Conservation (phyloP, 2,113 vertebrate genomes). For the Perca schrenkii region DNA sequence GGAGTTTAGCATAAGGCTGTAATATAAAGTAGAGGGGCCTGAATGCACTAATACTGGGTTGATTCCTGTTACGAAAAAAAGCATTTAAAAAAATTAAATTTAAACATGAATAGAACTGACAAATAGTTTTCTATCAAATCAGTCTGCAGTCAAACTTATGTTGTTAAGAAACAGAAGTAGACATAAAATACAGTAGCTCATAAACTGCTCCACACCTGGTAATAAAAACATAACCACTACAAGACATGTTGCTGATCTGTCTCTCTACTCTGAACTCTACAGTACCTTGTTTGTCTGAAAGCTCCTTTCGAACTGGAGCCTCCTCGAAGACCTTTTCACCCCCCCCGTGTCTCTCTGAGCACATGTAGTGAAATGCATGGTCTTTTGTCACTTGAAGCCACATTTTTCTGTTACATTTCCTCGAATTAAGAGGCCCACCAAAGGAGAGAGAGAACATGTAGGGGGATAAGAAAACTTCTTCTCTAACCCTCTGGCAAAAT, state of each 20-base stretch:
- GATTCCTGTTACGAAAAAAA: background rate
- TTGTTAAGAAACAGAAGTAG: background rate
- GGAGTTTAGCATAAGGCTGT: background rate
- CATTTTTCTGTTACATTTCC: constrained; percentile 50
- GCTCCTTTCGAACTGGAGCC: constrained; percentile 14
- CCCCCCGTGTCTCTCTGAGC: background rate
- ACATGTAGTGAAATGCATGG: constrained; percentile 23
- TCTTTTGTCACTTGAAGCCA: constrained; percentile 22
- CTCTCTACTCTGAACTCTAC: constrained; percentile 10
- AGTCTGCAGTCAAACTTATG: background rate
- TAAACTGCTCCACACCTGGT: constrained; percentile 25
- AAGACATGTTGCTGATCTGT: background rate
- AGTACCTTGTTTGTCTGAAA: constrained; percentile 4
- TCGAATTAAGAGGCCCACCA: constrained; percentile 13
- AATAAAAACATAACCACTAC: background rate
- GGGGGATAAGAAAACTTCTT: constrained; percentile 27
- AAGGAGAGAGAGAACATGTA: background rate
- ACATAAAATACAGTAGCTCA: constrained; percentile 7
- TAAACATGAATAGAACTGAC: background rate
- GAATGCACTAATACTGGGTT: background rate
- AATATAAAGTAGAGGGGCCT: background rate
- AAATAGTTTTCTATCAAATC: background rate
- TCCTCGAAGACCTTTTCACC: constrained; percentile 21
- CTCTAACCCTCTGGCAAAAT: constrained; percentile 36
- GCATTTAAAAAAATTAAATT: background rate